Percentiles rank a stretch among this genome's conserved stretches.
Conservation (phyloP, 2,113 vertebrate species). For the Ochotona princeps region DNA sequence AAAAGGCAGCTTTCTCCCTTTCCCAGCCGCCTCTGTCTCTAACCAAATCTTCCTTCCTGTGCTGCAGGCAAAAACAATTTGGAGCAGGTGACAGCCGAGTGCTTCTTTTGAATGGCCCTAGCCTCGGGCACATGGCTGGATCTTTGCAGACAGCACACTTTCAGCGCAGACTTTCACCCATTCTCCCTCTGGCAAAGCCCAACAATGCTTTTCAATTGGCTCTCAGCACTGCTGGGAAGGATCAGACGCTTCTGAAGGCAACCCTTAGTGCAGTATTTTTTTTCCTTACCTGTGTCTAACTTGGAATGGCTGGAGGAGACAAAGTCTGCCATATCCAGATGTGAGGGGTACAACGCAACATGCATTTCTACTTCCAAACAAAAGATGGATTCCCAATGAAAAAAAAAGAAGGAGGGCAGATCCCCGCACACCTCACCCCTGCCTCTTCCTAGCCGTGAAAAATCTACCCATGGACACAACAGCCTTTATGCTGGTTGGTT, state of each 20-base stretch:
- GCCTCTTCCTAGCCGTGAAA: background rate
- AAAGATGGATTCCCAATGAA: no score
- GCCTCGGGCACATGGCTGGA: conserved; percentile 38
- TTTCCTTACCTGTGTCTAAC: background rate
- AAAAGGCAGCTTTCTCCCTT: background rate
- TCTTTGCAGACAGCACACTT: conserved; percentile 64
- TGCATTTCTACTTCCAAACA: no score
- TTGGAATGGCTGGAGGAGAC: background rate
- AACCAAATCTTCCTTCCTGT: conserved; percentile 21
- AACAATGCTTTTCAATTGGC: conserved; percentile 56
- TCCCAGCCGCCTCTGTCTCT: background rate
- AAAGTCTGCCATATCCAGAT: no score
- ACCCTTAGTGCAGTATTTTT: background rate
- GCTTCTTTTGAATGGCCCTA: conserved; percentile 66
- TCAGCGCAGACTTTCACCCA: conserved; percentile 5
- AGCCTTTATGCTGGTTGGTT: background rate
- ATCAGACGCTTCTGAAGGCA: conserved; percentile 41
- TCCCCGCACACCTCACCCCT: background rate
- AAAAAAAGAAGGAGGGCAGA: background rate
- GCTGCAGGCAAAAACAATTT: conserved; percentile 72
- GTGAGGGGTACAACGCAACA: no score
- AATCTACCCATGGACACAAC: background rate
- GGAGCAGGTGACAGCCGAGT: conserved; percentile 58
- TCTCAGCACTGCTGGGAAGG: conserved; percentile 69
- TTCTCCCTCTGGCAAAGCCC: conserved; percentile 63